Evolutionary conservation across 2,797 vertebrate species (phyloP).

Genomic region (Squalus acanthias): DNA sequence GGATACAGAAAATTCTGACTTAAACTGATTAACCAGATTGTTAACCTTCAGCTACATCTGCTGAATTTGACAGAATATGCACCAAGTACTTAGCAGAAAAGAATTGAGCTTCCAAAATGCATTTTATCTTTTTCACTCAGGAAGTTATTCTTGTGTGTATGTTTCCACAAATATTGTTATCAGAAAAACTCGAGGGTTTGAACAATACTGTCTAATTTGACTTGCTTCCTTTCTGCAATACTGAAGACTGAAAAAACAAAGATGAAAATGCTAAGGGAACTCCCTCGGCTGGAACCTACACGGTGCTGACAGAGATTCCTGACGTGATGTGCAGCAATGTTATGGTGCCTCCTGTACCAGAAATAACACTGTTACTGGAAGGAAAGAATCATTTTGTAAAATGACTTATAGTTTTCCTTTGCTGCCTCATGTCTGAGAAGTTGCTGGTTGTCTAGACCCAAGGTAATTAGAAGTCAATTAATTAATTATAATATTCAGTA

Average conservation of each 20-base stretch:
- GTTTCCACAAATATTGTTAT: constrained; percentile 77
- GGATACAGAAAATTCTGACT: constrained; percentile 36
- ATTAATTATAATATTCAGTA: not conserved
- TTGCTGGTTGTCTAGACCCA: not conserved
- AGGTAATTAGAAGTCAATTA: not conserved
- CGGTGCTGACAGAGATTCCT: constrained; percentile 13
- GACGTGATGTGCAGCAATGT: not conserved
- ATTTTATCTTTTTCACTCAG: constrained; percentile 72
- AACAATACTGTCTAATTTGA: constrained; percentile 62
- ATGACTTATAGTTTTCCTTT: not conserved
- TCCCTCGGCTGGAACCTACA: constrained; percentile 54
- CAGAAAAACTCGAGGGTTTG: constrained; percentile 54
- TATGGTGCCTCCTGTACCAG: not conserved
- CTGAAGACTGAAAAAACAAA: constrained; percentile 66
- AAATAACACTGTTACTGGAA: constrained; percentile 6
- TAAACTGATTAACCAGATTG: constrained; percentile 14
- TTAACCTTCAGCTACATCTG: constrained; percentile 5
- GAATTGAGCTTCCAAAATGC: constrained; percentile 52
- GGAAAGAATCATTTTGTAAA: constrained; percentile 6
- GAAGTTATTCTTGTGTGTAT: constrained; percentile 79
- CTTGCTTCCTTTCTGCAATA: constrained; percentile 58
- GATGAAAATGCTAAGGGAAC: constrained; percentile 62
- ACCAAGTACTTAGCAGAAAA: constrained; percentile 33
- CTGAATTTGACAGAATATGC: constrained; percentile 32
- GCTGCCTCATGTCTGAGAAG: not conserved